phyloP scores from a whole-genome alignment of 2,113 vertebrate genomes.

The Pterocles gutturalis region DNA sequence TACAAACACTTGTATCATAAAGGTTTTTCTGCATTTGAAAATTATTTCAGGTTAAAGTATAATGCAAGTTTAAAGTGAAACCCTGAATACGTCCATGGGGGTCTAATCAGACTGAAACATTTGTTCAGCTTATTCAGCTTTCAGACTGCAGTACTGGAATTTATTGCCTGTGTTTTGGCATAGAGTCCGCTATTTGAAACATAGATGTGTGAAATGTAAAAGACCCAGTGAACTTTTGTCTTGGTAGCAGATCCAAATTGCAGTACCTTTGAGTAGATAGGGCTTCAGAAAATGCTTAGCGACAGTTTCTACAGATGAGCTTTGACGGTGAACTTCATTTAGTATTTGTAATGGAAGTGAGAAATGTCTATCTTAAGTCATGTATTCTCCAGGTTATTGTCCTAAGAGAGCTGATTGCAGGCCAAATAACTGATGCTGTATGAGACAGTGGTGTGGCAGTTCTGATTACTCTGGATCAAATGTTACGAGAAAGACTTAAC shows the following conservation, averaged over 20 bases:
- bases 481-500: background rate
- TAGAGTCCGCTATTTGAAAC: background rate
- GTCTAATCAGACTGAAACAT: background rate
- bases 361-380: background rate
- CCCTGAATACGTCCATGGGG: background rate
- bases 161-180: background rate
- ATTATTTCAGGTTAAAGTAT: background rate
- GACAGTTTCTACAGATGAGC: background rate
- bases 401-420: background rate
- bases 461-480: background rate
- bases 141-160: background rate
- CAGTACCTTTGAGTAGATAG: background rate
- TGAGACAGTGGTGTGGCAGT: background rate
- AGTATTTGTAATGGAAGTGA: background rate
- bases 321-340: background rate
- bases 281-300: background rate
- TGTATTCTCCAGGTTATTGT: background rate
- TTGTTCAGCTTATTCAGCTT: background rate
- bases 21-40: background rate
- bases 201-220: background rate
- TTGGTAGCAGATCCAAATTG: background rate
- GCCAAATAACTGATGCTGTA: background rate
- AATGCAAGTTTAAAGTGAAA: background rate
- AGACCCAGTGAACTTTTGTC: background rate
- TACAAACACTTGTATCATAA: background rate